Evolutionary conservation across 2,113 vertebrate species (phyloP).

Genomic region (Paratilapia polleni): DNA sequence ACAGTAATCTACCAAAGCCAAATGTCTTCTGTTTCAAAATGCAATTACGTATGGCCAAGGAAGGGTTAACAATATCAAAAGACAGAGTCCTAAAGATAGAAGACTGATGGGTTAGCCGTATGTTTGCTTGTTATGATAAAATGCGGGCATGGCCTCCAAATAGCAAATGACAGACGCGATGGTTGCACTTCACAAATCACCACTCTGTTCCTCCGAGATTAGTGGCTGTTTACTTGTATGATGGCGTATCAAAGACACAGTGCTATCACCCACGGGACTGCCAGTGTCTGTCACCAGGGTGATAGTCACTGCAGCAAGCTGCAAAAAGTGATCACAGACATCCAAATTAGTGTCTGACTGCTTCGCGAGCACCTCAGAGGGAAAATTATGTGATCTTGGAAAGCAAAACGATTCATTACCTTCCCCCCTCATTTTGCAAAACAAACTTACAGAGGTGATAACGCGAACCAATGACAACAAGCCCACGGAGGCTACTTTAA

Average conservation of each 20-base stretch:
- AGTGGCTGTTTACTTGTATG: constrained; percentile 46
- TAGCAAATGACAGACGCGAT: constrained; percentile 29
- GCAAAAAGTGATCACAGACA: constrained; percentile 52
- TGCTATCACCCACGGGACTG: constrained; percentile 34
- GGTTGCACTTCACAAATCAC: constrained; percentile 48
- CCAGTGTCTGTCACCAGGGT: constrained; percentile 28
- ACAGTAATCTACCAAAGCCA: neutral
- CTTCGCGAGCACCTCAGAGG: constrained; percentile 53
- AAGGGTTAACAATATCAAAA: constrained; percentile 17
- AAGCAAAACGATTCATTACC: constrained; percentile 70
- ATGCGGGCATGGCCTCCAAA: neutral
- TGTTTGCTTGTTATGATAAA: constrained; percentile 33
- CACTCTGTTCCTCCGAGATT: constrained; percentile 50
- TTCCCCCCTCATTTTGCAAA: constrained; percentile 47
- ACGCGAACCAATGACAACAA: constrained; percentile 56
- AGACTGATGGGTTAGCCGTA: constrained; percentile 10
- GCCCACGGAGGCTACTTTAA: constrained; percentile 59
- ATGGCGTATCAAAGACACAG: constrained; percentile 46
- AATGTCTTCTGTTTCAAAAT: neutral
- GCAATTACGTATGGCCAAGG: constrained; percentile 9
- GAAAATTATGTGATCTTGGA: constrained; percentile 53
- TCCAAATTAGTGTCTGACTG: constrained; percentile 59
- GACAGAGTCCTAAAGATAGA: neutral
- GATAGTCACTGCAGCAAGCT: constrained; percentile 41
- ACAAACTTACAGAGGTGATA: constrained; percentile 66